These are phyloP conservation scores for Cotesia typhae DNA, from an alignment of 1,140 invertebrate genomes.

Conservation along the genomic window DNA sequence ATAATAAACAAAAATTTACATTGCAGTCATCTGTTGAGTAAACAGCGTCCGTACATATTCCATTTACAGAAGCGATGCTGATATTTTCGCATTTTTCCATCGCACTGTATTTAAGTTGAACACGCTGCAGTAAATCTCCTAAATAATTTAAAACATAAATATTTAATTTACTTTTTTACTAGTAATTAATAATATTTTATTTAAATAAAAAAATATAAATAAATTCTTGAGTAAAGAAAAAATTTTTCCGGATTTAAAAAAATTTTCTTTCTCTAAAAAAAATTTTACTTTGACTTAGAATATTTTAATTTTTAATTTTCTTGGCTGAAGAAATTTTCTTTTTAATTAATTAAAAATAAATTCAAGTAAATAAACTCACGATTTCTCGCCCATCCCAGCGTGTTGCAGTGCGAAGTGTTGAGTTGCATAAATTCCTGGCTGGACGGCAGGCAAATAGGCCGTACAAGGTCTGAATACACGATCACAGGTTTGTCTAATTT, in stretches of 20 bases:
- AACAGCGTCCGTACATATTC: constrained; percentile 82
- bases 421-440: constrained; percentile 47
- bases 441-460: constrained; percentile 80
- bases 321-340: too few relatives aligned
- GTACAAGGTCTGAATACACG: constrained; percentile 80
- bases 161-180: background rate
- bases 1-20: constrained; percentile 67
- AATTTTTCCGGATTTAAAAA: too few relatives aligned
- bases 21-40: constrained; percentile 82
- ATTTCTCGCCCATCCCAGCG: constrained; percentile 83
- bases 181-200: background rate
- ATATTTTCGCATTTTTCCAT: constrained; percentile 86
- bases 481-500: constrained; percentile 79
- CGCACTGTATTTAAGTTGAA: constrained; percentile 75
- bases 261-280: too few relatives aligned
- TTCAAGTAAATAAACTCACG: constrained; percentile 57
- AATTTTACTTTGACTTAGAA: too few relatives aligned
- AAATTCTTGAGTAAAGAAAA: too few relatives aligned
- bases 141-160: background rate
- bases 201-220: background rate
- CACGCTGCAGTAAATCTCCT: constrained; percentile 78
- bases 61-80: constrained; percentile 82
- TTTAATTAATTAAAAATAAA: too few relatives aligned
- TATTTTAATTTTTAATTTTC: too few relatives aligned
- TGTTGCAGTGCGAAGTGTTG: constrained; percentile 74